A percentile compares a stretch with the other conserved stretches of the same genome.
Conservation (phyloP, 2,797 vertebrate species). For the Liasis olivaceus region DNA sequence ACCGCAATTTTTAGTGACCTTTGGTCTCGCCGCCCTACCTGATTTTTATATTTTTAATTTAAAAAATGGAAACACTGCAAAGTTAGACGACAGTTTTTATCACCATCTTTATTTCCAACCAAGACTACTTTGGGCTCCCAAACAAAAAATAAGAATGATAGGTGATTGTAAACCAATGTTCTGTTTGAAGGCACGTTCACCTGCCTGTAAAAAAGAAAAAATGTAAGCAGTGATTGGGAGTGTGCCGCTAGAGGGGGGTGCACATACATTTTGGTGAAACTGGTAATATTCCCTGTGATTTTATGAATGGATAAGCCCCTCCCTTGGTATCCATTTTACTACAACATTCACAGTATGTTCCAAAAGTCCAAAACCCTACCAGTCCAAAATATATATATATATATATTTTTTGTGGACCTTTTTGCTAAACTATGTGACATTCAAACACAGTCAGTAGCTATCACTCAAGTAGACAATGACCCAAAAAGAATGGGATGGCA, state of each 20-base stretch:
- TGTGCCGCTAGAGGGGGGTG: neutral
- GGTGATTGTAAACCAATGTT: neutral
- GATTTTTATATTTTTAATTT: neutral
- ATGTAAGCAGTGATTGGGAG: neutral
- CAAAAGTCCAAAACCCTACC: neutral
- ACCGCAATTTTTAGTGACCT: neutral
- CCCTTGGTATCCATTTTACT: neutral
- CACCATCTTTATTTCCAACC: neutral
- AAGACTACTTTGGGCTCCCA: neutral
- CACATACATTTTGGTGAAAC: neutral
- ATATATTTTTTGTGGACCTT: too few relatives aligned
- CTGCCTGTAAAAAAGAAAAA: neutral
- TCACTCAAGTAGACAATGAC: neutral
- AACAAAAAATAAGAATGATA: neutral
- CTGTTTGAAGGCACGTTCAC: neutral
- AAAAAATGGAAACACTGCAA: neutral
- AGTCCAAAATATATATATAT: too few relatives aligned
- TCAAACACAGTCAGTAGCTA: neutral
- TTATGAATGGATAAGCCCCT: neutral
- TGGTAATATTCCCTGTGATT: neutral
- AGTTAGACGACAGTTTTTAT: neutral
- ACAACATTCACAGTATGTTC: neutral
- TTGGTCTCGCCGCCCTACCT: neutral
- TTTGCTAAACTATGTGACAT: neutral
- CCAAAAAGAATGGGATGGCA: neutral